These are phyloP conservation scores for Nasonovia ribisnigri DNA, from an alignment of 2,888 invertebrate species.

Conservation along the genomic window DNA sequence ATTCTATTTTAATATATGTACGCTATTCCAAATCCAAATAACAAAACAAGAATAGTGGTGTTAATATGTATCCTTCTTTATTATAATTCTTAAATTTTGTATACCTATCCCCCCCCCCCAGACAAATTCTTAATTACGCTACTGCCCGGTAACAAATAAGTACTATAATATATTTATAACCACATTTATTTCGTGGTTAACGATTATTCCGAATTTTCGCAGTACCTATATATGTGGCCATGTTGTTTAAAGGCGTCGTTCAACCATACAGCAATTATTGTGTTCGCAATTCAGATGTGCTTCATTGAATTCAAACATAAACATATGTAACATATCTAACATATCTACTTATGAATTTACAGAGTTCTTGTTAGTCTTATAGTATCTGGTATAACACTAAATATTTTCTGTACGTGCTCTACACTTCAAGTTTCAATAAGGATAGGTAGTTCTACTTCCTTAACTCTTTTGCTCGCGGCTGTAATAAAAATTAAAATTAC, in stretches of 20 bases:
- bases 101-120: no score
- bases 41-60: no score
- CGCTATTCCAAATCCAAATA: no score
- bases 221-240: no score
- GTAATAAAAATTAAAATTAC: background rate
- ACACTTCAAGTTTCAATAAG: background rate
- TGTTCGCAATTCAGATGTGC: background rate
- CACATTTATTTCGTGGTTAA: background rate
- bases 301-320: background rate
- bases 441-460: background rate
- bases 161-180: background rate
- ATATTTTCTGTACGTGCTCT: background rate
- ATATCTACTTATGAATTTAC: background rate
- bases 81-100: no score
- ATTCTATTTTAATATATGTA: no score
- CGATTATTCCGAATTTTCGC: background rate
- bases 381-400: background rate
- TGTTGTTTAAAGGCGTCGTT: background rate
- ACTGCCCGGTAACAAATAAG: background rate
- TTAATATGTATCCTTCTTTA: no score
- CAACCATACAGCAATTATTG: background rate
- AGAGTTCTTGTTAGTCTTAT: background rate
- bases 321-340: no score
- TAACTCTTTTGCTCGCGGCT: background rate
- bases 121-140: no score